Conservation (phyloP, 2,888 invertebrate genomes). For the Buathra laborator region DNA sequence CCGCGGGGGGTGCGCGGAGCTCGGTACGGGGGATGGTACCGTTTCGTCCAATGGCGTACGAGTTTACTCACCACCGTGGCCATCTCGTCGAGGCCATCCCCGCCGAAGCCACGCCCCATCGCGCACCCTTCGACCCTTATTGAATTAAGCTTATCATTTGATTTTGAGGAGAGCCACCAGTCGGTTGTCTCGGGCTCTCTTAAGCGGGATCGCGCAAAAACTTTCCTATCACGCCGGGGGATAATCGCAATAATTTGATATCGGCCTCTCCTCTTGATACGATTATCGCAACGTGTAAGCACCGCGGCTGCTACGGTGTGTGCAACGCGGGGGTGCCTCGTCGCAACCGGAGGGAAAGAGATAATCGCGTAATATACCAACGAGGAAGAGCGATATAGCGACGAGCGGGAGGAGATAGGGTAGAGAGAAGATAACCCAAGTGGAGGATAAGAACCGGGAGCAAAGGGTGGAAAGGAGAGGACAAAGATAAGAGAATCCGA, state of each 20-base stretch:
- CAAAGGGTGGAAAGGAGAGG: slow-evolving; percentile 19
- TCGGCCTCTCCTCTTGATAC: slow-evolving; percentile 79
- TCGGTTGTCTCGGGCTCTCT: slow-evolving; percentile 84
- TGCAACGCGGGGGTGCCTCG: slow-evolving; percentile 27
- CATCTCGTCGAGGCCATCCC: slow-evolving; percentile 51
- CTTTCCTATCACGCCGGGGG: slow-evolving; percentile 81
- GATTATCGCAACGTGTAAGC: slow-evolving; percentile 82
- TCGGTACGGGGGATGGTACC: slow-evolving; percentile 63
- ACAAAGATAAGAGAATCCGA: slow-evolving; percentile 38
- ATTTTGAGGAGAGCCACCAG: slow-evolving; percentile 85
- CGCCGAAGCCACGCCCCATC: slow-evolving; percentile 69
- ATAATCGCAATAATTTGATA: slow-evolving; percentile 85
- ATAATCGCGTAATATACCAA: not conserved
- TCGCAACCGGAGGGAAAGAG: not conserved
- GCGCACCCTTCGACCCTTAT: slow-evolving; percentile 79
- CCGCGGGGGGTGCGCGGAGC: slow-evolving; percentile 66
- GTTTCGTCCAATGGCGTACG: slow-evolving; percentile 68
- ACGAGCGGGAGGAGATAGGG: slow-evolving; percentile 42
- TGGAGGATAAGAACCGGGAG: slow-evolving; percentile 15
- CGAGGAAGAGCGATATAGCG: slow-evolving; percentile 41
- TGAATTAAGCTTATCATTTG: slow-evolving; percentile 86
- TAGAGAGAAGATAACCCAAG: slow-evolving; percentile 30
- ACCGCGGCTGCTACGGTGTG: slow-evolving; percentile 67
- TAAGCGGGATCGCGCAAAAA: slow-evolving; percentile 82
- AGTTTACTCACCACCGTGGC: slow-evolving; percentile 56